Conservation (phyloP, 2,113 vertebrate genomes). For the Pluvianellus socialis region DNA sequence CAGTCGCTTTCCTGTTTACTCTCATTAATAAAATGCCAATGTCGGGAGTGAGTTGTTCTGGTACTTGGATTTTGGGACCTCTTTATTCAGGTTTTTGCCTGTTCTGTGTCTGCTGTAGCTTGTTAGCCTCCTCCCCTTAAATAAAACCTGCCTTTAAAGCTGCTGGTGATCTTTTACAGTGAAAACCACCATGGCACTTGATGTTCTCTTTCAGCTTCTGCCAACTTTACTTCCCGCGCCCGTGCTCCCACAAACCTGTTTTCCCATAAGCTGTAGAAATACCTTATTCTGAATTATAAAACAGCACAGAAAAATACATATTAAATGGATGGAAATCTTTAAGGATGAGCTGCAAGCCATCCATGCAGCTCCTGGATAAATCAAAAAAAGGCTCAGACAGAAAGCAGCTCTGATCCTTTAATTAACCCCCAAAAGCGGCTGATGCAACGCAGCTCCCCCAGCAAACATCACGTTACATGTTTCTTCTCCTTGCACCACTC, state of each 20-base stretch:
- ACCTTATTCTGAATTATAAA: background rate
- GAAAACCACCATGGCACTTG: background rate
- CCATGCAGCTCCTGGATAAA: background rate
- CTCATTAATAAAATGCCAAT: background rate
- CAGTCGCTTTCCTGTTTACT: background rate
- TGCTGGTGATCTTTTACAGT: background rate
- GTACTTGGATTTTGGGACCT: background rate
- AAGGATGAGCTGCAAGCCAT: background rate
- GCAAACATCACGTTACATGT: background rate
- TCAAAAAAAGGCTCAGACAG: background rate
- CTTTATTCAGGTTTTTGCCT: background rate
- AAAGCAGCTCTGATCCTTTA: background rate
- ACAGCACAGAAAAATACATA: background rate
- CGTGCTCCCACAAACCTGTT: rapidly evolving
- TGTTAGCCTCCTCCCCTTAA: background rate
- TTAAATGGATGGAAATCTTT: background rate
- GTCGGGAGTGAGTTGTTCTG: background rate
- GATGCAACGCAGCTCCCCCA: background rate
- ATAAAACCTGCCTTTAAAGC: background rate
- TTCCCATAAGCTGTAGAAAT: background rate
- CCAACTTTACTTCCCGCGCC: background rate
- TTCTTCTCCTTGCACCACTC: background rate
- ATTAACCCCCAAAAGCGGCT: background rate
- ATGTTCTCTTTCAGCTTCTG: background rate
- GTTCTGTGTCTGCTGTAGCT: background rate